These are phyloP conservation scores for Alca torda DNA, from an alignment of 2,797 vertebrate species.

Conservation along the genomic window DNA sequence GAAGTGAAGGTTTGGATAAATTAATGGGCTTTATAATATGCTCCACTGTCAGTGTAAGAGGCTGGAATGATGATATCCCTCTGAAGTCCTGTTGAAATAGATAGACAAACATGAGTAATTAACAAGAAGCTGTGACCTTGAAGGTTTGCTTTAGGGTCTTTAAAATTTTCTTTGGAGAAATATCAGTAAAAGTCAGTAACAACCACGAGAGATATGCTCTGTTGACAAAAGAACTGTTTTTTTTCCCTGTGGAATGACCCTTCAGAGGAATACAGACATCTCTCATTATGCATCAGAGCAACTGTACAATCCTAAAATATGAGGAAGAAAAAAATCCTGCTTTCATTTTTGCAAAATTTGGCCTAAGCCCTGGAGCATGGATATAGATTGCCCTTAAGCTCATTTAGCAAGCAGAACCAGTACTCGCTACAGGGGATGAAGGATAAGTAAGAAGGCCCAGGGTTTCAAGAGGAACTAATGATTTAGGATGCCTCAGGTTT, in stretches of 20 bases:
- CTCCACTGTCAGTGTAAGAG: slow-evolving; percentile 51
- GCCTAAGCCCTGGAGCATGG: not conserved
- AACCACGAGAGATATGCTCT: not conserved
- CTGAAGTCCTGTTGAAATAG: slow-evolving; percentile 52
- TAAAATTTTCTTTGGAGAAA: not conserved
- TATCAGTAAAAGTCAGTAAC: not conserved
- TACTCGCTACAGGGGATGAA: not conserved
- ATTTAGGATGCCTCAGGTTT: not conserved
- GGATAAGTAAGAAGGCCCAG: not conserved
- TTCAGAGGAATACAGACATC: not conserved
- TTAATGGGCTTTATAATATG: slow-evolving; percentile 47
- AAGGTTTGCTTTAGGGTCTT: not conserved
- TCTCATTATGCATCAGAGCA: not conserved
- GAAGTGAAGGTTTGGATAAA: not conserved
- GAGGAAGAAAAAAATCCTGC: not conserved
- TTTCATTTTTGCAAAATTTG: not conserved
- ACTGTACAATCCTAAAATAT: not conserved
- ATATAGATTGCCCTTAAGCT: not conserved
- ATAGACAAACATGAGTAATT: not conserved
- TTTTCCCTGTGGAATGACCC: not conserved
- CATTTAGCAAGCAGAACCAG: not conserved
- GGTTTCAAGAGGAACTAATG: not conserved
- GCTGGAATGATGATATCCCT: slow-evolving; percentile 45
- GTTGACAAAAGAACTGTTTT: not conserved
- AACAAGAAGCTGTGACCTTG: not conserved